Evolutionary conservation across 2,888 invertebrate genomes (phyloP), one percentile per base, ranked within the genome.

Genomic region (Ochropacha duplaris): DNA sequence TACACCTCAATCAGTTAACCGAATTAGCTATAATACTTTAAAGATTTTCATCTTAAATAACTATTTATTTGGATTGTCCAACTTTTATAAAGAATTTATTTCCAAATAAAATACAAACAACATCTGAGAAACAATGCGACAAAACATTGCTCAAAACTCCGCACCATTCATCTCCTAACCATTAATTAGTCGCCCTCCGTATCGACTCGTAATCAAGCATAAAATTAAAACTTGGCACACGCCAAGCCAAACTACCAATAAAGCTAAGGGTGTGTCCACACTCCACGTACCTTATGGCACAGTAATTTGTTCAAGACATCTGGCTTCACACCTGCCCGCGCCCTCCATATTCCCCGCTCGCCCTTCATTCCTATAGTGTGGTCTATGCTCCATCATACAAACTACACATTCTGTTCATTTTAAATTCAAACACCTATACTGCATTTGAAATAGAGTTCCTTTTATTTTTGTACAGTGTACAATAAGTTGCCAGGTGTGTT

Each of bases 201-300:
- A 81, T 78, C 75, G 70, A 62, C 56, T 64, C 82, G 86, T 92
- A 92, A 92, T 92, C 90, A 92, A 91, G 90, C 92, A 90, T 92
- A 92, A 92, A 92, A 92, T 92, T 92, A 92, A 92, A 90, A 86
- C 85, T 88, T 90, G 92, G 92, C 92, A 92, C 92, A 91, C 92
- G 92, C 88, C 91, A 86, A 81, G 92, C 88, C 91, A 86, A 81
- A 83, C 81, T 69, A 72, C 79, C 76, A 72, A 82, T 85, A 81
- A 80, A 82, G 78, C 79, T 87, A 85, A 91, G 92, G 91, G 90
- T 84, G 90, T 85, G 88, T 88, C 88, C 86, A 86, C 85, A 84
- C 85, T 69, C 77, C 68, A 68, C 79, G 89, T 81, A 86, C 92
- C 92, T 88, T 92, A 92, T 92, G 92, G 92, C 83, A 83, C 78